phyloP scores from a whole-genome alignment of 64 coral and sea anemone species.

The Orbicella faveolata region DNA sequence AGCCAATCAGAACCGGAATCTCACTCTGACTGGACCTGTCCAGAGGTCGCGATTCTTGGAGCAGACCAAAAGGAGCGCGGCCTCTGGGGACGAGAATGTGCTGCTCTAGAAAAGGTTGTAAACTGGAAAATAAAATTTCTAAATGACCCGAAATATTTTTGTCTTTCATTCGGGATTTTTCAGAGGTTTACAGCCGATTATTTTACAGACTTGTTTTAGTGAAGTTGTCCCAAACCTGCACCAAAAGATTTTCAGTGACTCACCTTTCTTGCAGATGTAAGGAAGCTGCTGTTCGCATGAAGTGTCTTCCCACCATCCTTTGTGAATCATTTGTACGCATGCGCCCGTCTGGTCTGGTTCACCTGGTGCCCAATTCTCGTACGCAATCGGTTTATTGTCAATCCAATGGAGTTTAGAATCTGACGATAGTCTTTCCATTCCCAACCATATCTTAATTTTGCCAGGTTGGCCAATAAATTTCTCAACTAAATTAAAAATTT shows the following conservation, averaged over 20 bases:
- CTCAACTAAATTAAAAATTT: conserved; percentile 29
- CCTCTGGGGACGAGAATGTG: too few relatives aligned
- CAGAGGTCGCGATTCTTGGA: too few relatives aligned
- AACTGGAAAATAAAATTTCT: neutral
- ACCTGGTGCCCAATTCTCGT: conserved; percentile 73
- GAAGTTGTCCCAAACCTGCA: neutral
- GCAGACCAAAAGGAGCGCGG: too few relatives aligned
- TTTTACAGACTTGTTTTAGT: neutral
- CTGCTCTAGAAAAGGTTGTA: neutral
- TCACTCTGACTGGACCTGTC: too few relatives aligned
- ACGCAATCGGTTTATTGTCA: conserved; percentile 51
- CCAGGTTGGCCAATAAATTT: conserved; percentile 25
- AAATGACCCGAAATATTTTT: too few relatives aligned
- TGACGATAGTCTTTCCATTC: conserved; percentile 45
- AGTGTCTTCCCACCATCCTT: conserved; percentile 76
- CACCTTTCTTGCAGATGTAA: conserved; percentile 82
- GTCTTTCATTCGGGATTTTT: too few relatives aligned
- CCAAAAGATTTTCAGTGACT: neutral
- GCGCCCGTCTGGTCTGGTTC: conserved; percentile 81
- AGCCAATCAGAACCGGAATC: too few relatives aligned
- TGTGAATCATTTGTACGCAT: conserved; percentile 85
- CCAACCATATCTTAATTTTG: conserved; percentile 49
- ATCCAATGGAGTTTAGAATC: conserved; percentile 70
- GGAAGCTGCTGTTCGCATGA: conserved; percentile 50
- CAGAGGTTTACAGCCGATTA: too few relatives aligned